These are phyloP conservation scores for Theropithecus gelada DNA, from an alignment of 2,113 vertebrate genomes.

Conservation along the genomic window DNA sequence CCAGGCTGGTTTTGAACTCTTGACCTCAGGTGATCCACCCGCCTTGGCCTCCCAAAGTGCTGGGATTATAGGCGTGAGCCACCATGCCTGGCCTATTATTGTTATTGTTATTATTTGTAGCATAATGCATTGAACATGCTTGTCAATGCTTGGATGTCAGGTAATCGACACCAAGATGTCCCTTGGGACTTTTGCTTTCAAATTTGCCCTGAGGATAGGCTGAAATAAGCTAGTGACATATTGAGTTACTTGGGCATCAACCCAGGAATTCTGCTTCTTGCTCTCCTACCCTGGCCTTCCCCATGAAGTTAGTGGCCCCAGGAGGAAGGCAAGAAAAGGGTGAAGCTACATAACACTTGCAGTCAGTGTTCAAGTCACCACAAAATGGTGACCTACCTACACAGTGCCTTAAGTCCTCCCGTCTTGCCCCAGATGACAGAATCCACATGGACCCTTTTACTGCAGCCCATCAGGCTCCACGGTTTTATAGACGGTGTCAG, in stretches of 20 bases:
- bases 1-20: no score
- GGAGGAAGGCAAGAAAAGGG: neutral
- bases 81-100: no score
- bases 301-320: neutral
- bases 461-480: neutral
- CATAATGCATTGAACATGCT: neutral
- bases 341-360: neutral
- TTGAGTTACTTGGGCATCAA: neutral
- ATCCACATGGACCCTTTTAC: neutral
- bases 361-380: neutral
- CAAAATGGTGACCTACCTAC: neutral
- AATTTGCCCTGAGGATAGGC: neutral
- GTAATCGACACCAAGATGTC: neutral
- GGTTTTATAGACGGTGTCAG: neutral
- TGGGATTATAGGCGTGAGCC: no score
- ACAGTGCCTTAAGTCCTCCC: no score
- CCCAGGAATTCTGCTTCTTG: neutral
- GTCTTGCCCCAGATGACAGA: neutral
- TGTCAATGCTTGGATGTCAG: neutral
- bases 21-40: no score
- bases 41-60: no score
- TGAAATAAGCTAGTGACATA: neutral
- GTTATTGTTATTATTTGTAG: neutral
- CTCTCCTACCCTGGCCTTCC: neutral
- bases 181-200: neutral